Conservation (phyloP, 2,797 vertebrate species). For the Hafferia zeledoni region DNA sequence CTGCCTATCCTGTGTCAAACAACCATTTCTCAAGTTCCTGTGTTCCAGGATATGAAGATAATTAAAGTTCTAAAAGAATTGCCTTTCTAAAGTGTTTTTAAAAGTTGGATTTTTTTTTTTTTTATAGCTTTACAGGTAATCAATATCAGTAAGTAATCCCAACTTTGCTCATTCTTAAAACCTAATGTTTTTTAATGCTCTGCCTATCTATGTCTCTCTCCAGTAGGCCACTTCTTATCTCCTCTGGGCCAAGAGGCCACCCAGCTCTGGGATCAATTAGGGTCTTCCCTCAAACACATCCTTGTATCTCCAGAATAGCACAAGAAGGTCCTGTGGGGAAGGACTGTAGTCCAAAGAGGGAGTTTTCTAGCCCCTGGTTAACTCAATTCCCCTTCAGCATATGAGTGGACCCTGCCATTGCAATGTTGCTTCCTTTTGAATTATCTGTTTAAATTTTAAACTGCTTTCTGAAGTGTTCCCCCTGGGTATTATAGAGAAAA, state of each 20-base stretch:
- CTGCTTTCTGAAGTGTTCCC: not conserved
- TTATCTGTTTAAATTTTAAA: slow-evolving; percentile 55
- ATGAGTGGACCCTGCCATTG: not conserved
- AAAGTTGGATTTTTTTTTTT: not conserved
- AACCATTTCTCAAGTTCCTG: not conserved
- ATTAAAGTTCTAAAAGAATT: not conserved
- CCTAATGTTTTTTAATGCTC: not conserved
- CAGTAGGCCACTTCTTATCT: not conserved
- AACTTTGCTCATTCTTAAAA: not conserved
- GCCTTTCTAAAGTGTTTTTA: not conserved
- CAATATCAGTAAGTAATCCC: not conserved
- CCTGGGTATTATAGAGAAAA: slow-evolving; percentile 10
- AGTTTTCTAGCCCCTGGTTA: not conserved
- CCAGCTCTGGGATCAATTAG: slow-evolving; percentile 18
- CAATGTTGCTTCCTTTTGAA: slow-evolving; percentile 8
- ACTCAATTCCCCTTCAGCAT: not conserved
- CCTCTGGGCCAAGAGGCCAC: not conserved
- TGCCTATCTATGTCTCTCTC: not conserved
- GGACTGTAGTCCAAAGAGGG: not conserved
- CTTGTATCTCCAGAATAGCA: not conserved
- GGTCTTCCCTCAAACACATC: not conserved
- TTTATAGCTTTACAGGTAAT: not conserved
- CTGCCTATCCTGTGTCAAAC: not conserved
- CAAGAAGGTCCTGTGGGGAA: not conserved
- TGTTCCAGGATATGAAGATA: not conserved